Evolutionary conservation across 1,140 invertebrate species (phyloP), one percentile per base, ranked within the genome.

Genomic region (Holotrichia oblita): DNA sequence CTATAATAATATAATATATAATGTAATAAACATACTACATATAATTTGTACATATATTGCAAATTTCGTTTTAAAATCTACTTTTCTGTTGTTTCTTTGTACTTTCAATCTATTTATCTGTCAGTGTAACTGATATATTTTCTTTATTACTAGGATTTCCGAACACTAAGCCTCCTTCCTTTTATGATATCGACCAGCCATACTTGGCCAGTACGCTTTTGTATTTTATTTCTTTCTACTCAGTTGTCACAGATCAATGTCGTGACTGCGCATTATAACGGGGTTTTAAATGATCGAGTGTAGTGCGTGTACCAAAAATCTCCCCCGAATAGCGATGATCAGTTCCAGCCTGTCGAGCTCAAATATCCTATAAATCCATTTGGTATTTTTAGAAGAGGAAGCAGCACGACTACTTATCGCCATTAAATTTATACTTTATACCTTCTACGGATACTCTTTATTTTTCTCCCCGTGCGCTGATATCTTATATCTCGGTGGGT

Each of bases 351-450:
- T 79, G 79, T 79, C 79, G 81, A 81, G 81, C 79, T 79, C 77
- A 77, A 82, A 79, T 80, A 81, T 80, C 79, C 78, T 74, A 82
- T 81, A 82, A 82, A 82, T 82, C 81, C 80, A 82, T 81, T 81
- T 80, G 80, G 80, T 81, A 81, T 81, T 81, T 81, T 79, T 77
- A 59, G 77, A 77, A 79, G 77, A 79, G 80, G 80, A 82, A 82
- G 81, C 79, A 78, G 81, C 81, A 82, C 81, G 81, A 81, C 80
- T 81, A 82, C 81, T 82, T 82, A 82, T 81, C 80, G 77, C 77
- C 80, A 80, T 82, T 82, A 82, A 82, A 80, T 80, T 82, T 79
- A 78, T 77, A 82, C 78, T 76, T 79, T 74, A 79, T 78, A 76
- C 75, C 41, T 76, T 55, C 14, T 76, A 27, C 75, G 14, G 41